Conservation (phyloP, 2,888 invertebrate genomes). For the Eulithis prunata region DNA sequence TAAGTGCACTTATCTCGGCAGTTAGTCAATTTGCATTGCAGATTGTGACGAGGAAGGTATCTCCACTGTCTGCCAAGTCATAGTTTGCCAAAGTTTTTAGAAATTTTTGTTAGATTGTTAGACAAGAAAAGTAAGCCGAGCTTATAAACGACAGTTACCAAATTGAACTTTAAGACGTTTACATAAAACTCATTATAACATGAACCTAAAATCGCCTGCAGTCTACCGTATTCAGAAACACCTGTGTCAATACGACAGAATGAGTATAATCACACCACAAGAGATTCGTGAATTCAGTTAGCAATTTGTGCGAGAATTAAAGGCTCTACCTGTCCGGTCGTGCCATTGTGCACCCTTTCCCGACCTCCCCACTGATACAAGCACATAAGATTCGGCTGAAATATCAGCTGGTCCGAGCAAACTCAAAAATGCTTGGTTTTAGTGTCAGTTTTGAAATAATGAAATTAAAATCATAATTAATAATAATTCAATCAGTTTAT, state of each 20-base stretch:
- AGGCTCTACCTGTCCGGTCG: slow-evolving; percentile 6
- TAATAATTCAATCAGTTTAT: too few relatives aligned
- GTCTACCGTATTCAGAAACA: too few relatives aligned
- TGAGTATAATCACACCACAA: background rate
- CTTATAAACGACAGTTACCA: too few relatives aligned
- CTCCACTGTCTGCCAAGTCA: slow-evolving; percentile 2
- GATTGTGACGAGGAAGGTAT: slow-evolving; percentile 14
- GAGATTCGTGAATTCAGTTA: background rate
- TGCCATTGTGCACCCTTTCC: background rate
- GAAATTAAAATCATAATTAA: too few relatives aligned
- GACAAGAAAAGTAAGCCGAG: too few relatives aligned
- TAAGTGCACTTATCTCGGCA: slow-evolving; percentile 30
- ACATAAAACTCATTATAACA: too few relatives aligned
- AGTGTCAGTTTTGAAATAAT: too few relatives aligned
- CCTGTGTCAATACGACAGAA: background rate
- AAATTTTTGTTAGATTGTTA: background rate
- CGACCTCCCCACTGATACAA: background rate
- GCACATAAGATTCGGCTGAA: slow-evolving; percentile 1
- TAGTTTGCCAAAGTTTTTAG: background rate
- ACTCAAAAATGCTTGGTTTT: too few relatives aligned
- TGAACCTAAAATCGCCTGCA: too few relatives aligned
- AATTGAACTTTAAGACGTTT: too few relatives aligned
- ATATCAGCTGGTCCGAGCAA: background rate
- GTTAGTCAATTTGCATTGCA: slow-evolving; percentile 26
- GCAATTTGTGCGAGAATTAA: slow-evolving; percentile 2